Conservation (phyloP, 2,888 invertebrate species). For the Phaedon cochleariae region DNA sequence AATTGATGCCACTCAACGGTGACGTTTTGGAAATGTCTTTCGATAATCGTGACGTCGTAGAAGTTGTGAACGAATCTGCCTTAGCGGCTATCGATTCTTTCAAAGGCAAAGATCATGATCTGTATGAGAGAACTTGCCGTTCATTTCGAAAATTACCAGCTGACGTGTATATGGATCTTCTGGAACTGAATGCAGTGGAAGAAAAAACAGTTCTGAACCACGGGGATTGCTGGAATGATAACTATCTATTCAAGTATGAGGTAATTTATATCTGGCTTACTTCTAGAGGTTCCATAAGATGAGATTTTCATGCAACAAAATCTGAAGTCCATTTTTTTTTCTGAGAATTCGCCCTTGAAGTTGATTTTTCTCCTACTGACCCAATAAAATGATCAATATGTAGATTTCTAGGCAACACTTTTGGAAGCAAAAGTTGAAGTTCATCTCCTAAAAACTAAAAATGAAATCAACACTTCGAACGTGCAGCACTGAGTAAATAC, state of each 20-base stretch:
- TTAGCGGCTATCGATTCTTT: background rate
- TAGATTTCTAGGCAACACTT: too few relatives aligned
- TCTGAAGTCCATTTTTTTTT: too few relatives aligned
- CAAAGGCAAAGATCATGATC: background rate
- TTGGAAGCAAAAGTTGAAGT: too few relatives aligned
- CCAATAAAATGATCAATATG: too few relatives aligned
- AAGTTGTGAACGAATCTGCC: background rate
- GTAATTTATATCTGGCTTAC: background rate
- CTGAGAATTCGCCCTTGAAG: too few relatives aligned
- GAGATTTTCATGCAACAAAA: too few relatives aligned
- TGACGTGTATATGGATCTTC: background rate
- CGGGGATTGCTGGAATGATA: slow-evolving; percentile 8
- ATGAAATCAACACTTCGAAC: too few relatives aligned
- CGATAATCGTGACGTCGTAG: background rate
- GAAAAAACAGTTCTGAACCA: background rate
- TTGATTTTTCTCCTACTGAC: too few relatives aligned
- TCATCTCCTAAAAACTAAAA: too few relatives aligned
- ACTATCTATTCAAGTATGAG: slow-evolving; percentile 6
- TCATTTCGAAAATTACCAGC: background rate
- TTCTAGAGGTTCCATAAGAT: too few relatives aligned
- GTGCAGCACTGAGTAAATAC: too few relatives aligned
- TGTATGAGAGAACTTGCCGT: background rate
- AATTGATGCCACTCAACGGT: background rate
- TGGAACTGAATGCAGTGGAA: background rate
- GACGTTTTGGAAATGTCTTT: background rate